phyloP scores from a whole-genome alignment of 2,888 invertebrate species.

The Galerucella nymphaeae region DNA sequence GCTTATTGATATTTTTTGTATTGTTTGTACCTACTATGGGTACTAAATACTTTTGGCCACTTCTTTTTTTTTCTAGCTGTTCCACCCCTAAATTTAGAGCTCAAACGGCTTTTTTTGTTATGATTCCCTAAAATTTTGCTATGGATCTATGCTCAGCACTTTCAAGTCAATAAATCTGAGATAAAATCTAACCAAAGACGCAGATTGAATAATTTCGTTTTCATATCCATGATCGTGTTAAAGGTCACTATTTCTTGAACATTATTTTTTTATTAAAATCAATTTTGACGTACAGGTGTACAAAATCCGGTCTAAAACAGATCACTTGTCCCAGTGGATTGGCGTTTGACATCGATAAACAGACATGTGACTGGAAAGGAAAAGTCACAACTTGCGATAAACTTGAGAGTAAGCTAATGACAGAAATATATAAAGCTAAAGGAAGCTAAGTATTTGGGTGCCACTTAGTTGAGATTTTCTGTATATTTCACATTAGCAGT shows the following conservation, averaged over 20 bases:
- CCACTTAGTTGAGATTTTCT: constrained; percentile 44
- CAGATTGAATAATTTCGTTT: too few species aligned
- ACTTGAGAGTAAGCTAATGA: constrained; percentile 88
- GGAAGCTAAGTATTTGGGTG: constrained; percentile 45
- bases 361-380: constrained; percentile 98
- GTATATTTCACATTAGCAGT: constrained; percentile 22
- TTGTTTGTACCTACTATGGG: too few species aligned
- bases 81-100: too few species aligned
- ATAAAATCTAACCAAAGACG: too few species aligned
- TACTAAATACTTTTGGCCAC: too few species aligned
- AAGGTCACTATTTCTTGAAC: constrained; percentile 59
- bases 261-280: constrained; percentile 44
- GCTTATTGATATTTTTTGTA: too few species aligned
- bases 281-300: constrained; percentile 77
- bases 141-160: too few species aligned
- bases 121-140: too few species aligned
- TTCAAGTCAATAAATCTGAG: too few species aligned
- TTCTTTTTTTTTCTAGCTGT: too few species aligned
- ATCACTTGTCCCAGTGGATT: constrained; percentile 97
- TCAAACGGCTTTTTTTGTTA: too few species aligned
- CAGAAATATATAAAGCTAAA: constrained; percentile 30
- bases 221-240: constrained; percentile 13
- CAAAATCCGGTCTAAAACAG: constrained; percentile 95
- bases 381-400: constrained; percentile 97
- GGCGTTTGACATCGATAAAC: constrained; percentile 97